Conservation (phyloP, 2,113 vertebrate species). For the Malurus cyaneus region DNA sequence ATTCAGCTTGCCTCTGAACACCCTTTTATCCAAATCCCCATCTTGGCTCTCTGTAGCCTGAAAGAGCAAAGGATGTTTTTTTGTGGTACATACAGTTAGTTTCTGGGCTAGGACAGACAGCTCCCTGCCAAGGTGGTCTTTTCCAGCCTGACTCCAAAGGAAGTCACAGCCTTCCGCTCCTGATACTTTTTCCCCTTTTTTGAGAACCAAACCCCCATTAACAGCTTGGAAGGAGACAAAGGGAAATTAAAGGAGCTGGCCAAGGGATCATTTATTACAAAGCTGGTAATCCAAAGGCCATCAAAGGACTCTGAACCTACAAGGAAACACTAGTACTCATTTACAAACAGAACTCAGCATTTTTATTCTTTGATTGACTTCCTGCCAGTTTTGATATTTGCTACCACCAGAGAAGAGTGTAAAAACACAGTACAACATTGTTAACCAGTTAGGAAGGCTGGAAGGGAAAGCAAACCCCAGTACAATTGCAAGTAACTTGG, state of each 20-base stretch:
- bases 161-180: not conserved
- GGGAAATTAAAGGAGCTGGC: not conserved
- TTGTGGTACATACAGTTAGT: rapidly evolving
- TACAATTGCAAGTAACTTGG: slow-evolving; percentile 45
- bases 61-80: not conserved
- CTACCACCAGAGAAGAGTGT: slow-evolving; percentile 47
- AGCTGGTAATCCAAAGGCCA: not conserved
- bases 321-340: slow-evolving; percentile 56
- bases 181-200: not conserved
- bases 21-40: not conserved
- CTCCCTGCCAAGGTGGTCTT: not conserved
- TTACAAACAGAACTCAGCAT: slow-evolving; percentile 57
- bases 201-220: rapidly evolving
- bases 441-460: slow-evolving; percentile 42
- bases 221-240: not conserved
- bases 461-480: slow-evolving; percentile 52
- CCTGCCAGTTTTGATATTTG: slow-evolving; percentile 39
- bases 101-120: not conserved
- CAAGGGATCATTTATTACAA: not conserved
- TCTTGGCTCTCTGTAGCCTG: not conserved
- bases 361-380: slow-evolving; percentile 65
- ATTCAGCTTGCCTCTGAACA: not conserved
- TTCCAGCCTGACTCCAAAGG: not conserved
- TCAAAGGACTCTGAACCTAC: not conserved
- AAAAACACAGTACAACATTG: slow-evolving; percentile 62